A percentile compares a stretch with the other conserved stretches of the same genome.
phyloP scores from a whole-genome alignment of 2,888 invertebrate genomes.

The Volucella inflata region DNA sequence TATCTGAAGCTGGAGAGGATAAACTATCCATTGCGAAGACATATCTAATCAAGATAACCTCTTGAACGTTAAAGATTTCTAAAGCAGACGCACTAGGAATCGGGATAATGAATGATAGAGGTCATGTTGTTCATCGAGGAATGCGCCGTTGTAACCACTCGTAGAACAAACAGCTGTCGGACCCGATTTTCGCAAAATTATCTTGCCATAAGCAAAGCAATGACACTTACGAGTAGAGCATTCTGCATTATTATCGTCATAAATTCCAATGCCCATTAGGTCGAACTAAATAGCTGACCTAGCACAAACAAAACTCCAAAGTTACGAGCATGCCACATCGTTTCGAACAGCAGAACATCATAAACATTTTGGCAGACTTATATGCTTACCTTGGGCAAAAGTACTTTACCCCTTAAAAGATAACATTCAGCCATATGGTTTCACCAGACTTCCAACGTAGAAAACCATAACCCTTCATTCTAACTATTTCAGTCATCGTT shows the following conservation, averaged over 20 bases:
- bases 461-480: constrained; percentile 54
- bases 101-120: too few species aligned
- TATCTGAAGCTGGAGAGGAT: too few species aligned
- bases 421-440: constrained; percentile 33
- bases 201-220: too few species aligned
- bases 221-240: too few species aligned
- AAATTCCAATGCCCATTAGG: constrained; percentile 18
- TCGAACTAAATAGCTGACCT: constrained; percentile 7
- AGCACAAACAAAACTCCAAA: constrained; percentile 26
- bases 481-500: constrained; percentile 40
- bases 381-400: constrained; percentile 18
- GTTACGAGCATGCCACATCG: constrained; percentile 28
- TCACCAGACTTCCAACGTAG: background rate
- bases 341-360: constrained; percentile 21
- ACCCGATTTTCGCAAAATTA: too few species aligned
- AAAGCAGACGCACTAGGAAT: too few species aligned
- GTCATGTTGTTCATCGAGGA: too few species aligned
- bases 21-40: too few species aligned
- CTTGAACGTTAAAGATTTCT: too few species aligned
- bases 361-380: constrained; percentile 37
- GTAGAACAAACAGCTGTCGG: too few species aligned
- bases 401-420: background rate
- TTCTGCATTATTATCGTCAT: constrained; percentile 8
- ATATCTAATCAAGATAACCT: too few species aligned
- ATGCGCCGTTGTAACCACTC: too few species aligned